Percentiles rank a stretch among this genome's conserved stretches.
phyloP scores from a whole-genome alignment of 2,113 vertebrate species.

The Hypanus sabinus region DNA sequence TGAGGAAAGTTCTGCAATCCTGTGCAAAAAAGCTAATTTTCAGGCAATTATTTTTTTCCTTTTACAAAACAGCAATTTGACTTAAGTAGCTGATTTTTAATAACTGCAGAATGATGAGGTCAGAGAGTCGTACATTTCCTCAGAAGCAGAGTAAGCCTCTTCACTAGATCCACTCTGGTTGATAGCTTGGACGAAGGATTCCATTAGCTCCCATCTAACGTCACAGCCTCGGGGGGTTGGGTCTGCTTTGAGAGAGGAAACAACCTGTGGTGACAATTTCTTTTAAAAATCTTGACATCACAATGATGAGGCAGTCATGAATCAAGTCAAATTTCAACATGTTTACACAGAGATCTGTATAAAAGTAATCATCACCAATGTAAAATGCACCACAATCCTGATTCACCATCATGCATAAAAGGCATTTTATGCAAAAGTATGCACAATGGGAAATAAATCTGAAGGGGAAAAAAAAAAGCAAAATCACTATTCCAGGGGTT shows the following conservation, averaged over 20 bases:
- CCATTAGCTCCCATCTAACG: background rate
- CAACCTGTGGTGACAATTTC: background rate
- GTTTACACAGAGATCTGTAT: background rate
- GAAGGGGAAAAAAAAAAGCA: background rate
- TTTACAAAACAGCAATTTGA: background rate
- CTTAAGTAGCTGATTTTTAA: conserved; percentile 7
- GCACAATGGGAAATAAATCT: background rate
- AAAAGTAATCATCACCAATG: background rate
- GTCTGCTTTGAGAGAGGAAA: background rate
- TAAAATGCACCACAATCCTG: background rate
- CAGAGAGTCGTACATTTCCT: background rate
- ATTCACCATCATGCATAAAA: background rate
- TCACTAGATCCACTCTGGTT: background rate
- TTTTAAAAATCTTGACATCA: background rate
- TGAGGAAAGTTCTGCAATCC: background rate
- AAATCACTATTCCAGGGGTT: background rate
- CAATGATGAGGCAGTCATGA: background rate
- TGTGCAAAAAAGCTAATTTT: conserved; percentile 34
- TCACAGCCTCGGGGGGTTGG: background rate
- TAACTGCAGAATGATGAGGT: conserved; percentile 22
- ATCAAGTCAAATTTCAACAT: background rate
- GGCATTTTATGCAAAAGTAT: background rate
- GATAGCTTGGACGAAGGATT: background rate
- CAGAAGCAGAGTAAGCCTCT: background rate
- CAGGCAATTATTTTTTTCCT: background rate